Conservation (phyloP, 2,888 invertebrate genomes). For the Agrotis puta region DNA sequence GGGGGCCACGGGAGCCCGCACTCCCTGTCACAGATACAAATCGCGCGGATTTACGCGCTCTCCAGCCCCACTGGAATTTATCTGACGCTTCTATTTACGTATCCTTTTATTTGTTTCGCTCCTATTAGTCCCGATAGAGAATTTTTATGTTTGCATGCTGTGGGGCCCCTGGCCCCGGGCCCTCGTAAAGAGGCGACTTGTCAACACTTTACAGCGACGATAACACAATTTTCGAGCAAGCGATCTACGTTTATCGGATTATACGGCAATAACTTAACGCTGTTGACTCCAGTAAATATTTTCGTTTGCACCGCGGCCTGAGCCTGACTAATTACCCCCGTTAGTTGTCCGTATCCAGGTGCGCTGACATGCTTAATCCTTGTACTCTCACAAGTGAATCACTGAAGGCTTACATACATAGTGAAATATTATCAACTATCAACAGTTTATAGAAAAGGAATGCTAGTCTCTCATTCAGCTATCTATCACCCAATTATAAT, state of each 20-base stretch:
- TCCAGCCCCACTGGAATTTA: constrained; percentile 90
- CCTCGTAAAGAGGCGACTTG: constrained; percentile 90
- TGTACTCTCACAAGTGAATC: constrained; percentile 44
- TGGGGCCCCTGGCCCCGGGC: constrained; percentile 72
- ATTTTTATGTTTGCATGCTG: constrained; percentile 90
- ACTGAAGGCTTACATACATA: constrained; percentile 15
- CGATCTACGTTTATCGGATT: constrained; percentile 88
- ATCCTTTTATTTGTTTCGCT: constrained; percentile 91
- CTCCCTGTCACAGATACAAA: constrained; percentile 91
- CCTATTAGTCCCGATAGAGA: constrained; percentile 91
- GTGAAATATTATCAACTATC: not conserved
- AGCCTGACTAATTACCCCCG: constrained; percentile 84
- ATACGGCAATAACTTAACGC: constrained; percentile 86
- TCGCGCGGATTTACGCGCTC: constrained; percentile 91
- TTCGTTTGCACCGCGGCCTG: constrained; percentile 79
- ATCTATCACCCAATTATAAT: too few species aligned
- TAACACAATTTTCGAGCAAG: constrained; percentile 87
- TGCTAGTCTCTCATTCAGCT: not conserved
- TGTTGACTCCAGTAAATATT: constrained; percentile 84
- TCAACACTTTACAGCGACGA: constrained; percentile 87
- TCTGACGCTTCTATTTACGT: constrained; percentile 90
- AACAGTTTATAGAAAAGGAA: not conserved
- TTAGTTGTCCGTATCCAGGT: constrained; percentile 84
- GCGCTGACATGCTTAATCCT: constrained; percentile 83
- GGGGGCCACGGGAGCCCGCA: constrained; percentile 69